Evolutionary conservation across 2,888 invertebrate species (phyloP), one percentile per base, ranked within the genome.

Genomic region (Brachypterus glaber): DNA sequence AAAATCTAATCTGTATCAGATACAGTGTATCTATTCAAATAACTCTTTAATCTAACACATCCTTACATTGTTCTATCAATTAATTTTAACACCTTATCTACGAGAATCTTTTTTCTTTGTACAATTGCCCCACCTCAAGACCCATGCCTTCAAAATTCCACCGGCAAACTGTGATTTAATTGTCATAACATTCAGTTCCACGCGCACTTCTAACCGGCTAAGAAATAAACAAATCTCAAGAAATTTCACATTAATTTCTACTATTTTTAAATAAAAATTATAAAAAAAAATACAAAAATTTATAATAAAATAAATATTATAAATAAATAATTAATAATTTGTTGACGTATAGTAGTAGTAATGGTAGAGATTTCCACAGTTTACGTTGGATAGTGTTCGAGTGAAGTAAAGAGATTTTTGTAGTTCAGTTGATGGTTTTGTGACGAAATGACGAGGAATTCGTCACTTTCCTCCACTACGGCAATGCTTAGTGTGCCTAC

Each of bases 401-500:
- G 21, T 5, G 21, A 7, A n/a, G n/a, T n/a, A n/a, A n/a, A n/a
- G n/a, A 21, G 9, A 21, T 21, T 21, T 21, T 21, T 21, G 5
- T 21, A 5, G 5, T 21, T 21, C 5, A 21, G 2, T 11, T 24
- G 17, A 11, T 7, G 18, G 13, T 35, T 24, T 36, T 7, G 32
- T 24, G 3, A 8, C 11, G 43, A 41, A 39, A 47, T 53, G 46
- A 47, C 51, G 24, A 48, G 47, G 39, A 49, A 27, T 5, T 27
- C 27, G 8, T 21, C 21, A 9, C 43, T 32, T 38, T 47, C 40
- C 35, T 47, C 37, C 40, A 38, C 50, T 33, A 58, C 58, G 39
- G 27, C 27, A 4, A 13, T 27, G 7, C 12, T 27, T 5, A 65
- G 65, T 26, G 59, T 69, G 36, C 70, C 70, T 17, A 49, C 54